Evolutionary conservation across 2,888 invertebrate genomes (phyloP).

Genomic region (Leptinotarsa peninsularis): DNA sequence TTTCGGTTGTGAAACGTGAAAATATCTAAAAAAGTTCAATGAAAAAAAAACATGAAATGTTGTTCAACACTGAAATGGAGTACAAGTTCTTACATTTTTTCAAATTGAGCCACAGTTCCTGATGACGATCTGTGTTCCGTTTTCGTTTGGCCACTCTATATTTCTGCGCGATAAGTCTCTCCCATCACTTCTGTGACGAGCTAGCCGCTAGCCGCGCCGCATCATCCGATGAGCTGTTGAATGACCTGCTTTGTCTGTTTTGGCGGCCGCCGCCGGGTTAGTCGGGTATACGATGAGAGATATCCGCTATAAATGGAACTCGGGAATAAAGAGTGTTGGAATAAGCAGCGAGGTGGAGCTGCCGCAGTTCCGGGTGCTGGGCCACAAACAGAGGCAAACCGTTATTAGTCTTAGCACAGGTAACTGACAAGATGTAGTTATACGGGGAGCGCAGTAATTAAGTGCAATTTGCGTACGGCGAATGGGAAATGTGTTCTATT

Average conservation of each 20-base stretch:
- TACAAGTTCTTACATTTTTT: too few relatives aligned
- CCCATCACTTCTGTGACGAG: constrained; percentile 13
- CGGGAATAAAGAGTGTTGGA: constrained; percentile 92
- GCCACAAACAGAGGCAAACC: constrained; percentile 94
- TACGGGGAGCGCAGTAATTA: background rate
- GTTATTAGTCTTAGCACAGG: constrained; percentile 96
- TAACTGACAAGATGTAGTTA: constrained; percentile 67
- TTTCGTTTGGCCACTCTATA: too few relatives aligned
- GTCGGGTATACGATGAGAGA: constrained; percentile 98
- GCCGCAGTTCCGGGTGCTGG: constrained; percentile 96
- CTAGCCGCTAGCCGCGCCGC: background rate
- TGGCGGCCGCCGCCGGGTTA: constrained; percentile 67
- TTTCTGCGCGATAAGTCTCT: too few relatives aligned
- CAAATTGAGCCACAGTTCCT: too few relatives aligned
- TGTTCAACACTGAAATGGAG: too few relatives aligned
- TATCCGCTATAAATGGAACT: constrained; percentile 97
- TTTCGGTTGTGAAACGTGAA: too few relatives aligned
- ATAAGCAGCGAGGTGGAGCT: constrained; percentile 96
- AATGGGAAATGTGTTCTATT: constrained; percentile 13
- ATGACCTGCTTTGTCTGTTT: constrained; percentile 67
- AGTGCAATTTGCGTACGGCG: constrained; percentile 10
- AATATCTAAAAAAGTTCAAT: too few relatives aligned
- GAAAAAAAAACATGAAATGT: too few relatives aligned
- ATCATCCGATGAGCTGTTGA: constrained; percentile 57
- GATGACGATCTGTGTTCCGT: too few relatives aligned